Percentiles rank a stretch among this genome's conserved stretches.
phyloP scores from a whole-genome alignment of 1,140 invertebrate genomes.

The Pseudomyrmex cubaensis region DNA sequence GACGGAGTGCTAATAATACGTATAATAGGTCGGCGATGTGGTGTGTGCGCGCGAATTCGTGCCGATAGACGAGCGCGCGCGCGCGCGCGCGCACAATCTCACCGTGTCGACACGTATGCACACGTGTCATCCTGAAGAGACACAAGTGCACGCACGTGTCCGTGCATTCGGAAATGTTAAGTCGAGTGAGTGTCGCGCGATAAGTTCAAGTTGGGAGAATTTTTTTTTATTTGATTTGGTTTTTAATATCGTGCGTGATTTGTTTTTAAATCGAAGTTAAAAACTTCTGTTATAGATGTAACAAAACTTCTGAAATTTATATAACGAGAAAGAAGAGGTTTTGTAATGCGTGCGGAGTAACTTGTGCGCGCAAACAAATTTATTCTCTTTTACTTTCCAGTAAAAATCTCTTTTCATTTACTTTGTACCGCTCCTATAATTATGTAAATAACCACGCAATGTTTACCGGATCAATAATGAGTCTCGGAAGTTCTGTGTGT shows the following conservation, averaged over 20 bases:
- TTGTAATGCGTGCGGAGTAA: too few species aligned
- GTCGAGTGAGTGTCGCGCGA: slow-evolving; percentile 4
- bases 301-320: too few species aligned
- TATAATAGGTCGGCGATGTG: slow-evolving; percentile 75
- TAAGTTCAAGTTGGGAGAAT: not conserved
- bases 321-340: too few species aligned
- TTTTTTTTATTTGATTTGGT: not conserved
- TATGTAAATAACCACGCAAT: not conserved
- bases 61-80: slow-evolving; percentile 68
- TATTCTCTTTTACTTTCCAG: too few species aligned
- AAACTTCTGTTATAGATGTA: too few species aligned
- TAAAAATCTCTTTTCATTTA: not conserved
- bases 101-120: not conserved
- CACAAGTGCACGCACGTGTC: slow-evolving; percentile 39
- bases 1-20: slow-evolving; percentile 83
- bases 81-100: slow-evolving; percentile 42
- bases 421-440: not conserved
- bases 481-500: not conserved
- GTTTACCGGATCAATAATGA: slow-evolving; percentile 5
- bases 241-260: not conserved
- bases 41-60: slow-evolving; percentile 67
- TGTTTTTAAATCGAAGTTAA: too few species aligned
- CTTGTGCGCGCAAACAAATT: too few species aligned
- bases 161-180: slow-evolving; percentile 46
- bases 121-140: slow-evolving; percentile 33